Evolutionary conservation across 1,140 invertebrate genomes (phyloP).

Genomic region (Caenorhabditis briggsae): DNA sequence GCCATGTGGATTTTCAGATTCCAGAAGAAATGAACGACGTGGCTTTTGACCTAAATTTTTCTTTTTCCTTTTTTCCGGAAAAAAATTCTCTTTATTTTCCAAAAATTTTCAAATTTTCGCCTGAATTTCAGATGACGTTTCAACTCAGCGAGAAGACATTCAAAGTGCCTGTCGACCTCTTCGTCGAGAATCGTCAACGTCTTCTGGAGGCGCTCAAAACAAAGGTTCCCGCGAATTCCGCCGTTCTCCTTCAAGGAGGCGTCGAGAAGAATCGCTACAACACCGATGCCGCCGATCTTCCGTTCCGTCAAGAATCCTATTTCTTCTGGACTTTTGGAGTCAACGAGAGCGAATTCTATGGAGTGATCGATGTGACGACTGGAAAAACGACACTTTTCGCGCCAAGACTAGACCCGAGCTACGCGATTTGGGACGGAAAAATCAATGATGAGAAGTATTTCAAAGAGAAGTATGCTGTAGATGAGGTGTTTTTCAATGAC

Average conservation of each 20-base stretch:
- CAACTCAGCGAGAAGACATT: conserved; percentile 72
- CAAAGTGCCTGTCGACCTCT: conserved; percentile 70
- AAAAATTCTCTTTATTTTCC: no score
- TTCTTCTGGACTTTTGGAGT: conserved; percentile 78
- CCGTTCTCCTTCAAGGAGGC: conserved; percentile 73
- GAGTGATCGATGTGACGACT: conserved; percentile 70
- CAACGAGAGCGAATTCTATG: conserved; percentile 74
- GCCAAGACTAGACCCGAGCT: conserved; percentile 71
- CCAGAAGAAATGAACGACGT: no score
- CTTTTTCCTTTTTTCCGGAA: no score
- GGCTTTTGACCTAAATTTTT: background rate
- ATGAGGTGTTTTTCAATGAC: conserved; percentile 75
- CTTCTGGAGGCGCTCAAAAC: conserved; percentile 66
- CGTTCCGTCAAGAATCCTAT: conserved; percentile 76
- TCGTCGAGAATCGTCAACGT: conserved; percentile 72
- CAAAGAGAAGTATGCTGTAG: conserved; percentile 75
- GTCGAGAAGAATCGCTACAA: conserved; percentile 75
- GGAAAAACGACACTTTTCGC: conserved; percentile 74
- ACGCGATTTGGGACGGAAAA: conserved; percentile 76
- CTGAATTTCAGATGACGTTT: conserved; percentile 69
- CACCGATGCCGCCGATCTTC: conserved; percentile 75
- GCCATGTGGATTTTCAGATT: no score
- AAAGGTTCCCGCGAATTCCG: conserved; percentile 58
- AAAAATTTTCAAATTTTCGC: no score
- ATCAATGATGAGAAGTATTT: conserved; percentile 75